phyloP scores from a whole-genome alignment of 2,888 invertebrate species.

The Drosophila fulvimacula region DNA sequence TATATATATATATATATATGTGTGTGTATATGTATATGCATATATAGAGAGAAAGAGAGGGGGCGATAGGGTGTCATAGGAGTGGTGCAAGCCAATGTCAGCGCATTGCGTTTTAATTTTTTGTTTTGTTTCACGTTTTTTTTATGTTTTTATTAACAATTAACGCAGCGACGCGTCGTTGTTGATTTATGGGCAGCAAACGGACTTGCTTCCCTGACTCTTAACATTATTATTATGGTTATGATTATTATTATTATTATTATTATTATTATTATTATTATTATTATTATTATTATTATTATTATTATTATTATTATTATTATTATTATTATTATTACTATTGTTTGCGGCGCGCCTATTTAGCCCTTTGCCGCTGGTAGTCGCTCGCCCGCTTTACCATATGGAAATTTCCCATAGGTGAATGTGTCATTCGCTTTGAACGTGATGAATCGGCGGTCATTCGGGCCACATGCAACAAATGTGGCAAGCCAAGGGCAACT shows the following conservation, averaged over 20 bases:
- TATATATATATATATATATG: not conserved
- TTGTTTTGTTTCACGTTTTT: not conserved
- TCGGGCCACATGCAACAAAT: not conserved
- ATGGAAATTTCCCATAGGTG: slow-evolving; percentile 28
- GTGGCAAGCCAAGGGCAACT: not conserved
- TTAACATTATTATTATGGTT: not conserved
- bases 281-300: slow-evolving; percentile 3
- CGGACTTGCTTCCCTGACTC: slow-evolving; percentile 6
- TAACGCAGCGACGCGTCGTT: slow-evolving; percentile 42
- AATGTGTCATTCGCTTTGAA: not conserved
- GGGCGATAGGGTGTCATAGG: not conserved
- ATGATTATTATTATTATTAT: slow-evolving; percentile 29
- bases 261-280: slow-evolving; percentile 7
- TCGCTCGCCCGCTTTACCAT: not conserved
- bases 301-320: slow-evolving; percentile 8
- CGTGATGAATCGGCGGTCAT: slow-evolving; percentile 3
- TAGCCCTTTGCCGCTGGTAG: not conserved
- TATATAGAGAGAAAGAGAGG: not conserved
- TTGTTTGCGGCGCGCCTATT: slow-evolving; percentile 10
- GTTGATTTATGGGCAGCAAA: slow-evolving; percentile 46
- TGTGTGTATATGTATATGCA: not conserved
- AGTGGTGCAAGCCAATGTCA: not conserved
- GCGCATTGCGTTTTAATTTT: slow-evolving; percentile 29
- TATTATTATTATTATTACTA: not conserved
- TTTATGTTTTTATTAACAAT: slow-evolving; percentile 60